Evolutionary conservation across 1,140 invertebrate species (phyloP).

Genomic region (Oedothorax gibbosus): DNA sequence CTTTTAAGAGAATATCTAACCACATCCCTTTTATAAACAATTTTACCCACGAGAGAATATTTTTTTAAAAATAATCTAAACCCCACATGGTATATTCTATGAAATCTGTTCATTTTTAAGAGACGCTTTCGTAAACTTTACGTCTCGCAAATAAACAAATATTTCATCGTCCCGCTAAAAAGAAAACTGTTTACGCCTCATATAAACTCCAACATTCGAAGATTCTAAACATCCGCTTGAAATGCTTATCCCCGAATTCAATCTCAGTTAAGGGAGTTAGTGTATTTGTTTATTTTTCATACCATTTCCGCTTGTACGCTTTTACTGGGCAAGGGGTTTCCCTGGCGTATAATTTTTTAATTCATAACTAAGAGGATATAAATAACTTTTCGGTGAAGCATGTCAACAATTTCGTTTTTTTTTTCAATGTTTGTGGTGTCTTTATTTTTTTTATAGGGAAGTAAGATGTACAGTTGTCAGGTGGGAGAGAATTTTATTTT

Average conservation of each 20-base stretch:
- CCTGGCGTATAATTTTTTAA: slow-evolving; percentile 3
- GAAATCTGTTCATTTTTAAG: slow-evolving; percentile 26
- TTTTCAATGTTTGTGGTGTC: not conserved
- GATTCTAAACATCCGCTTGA: slow-evolving; percentile 36
- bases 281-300: slow-evolving; percentile 32
- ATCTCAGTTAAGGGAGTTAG: not conserved
- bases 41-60: slow-evolving; percentile 14
- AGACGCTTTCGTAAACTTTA: slow-evolving; percentile 41
- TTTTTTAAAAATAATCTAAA: slow-evolving; percentile 3
- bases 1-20: not conserved
- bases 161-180: slow-evolving; percentile 23
- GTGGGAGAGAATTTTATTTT: slow-evolving; percentile 31
- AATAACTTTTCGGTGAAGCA: not conserved
- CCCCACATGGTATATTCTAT: not conserved
- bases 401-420: not conserved
- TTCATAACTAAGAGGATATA: slow-evolving; percentile 7
- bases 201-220: slow-evolving; percentile 23
- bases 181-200: slow-evolving; percentile 18
- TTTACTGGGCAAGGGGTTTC: not conserved
- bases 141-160: slow-evolving; percentile 29
- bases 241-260: slow-evolving; percentile 18
- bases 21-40: slow-evolving; percentile 21
- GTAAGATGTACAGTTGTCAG: slow-evolving; percentile 27
- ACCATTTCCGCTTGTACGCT: not conserved
- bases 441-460: slow-evolving; percentile 22